phyloP scores from a whole-genome alignment of 2,113 vertebrate species.

The Synchiropus splendidus region DNA sequence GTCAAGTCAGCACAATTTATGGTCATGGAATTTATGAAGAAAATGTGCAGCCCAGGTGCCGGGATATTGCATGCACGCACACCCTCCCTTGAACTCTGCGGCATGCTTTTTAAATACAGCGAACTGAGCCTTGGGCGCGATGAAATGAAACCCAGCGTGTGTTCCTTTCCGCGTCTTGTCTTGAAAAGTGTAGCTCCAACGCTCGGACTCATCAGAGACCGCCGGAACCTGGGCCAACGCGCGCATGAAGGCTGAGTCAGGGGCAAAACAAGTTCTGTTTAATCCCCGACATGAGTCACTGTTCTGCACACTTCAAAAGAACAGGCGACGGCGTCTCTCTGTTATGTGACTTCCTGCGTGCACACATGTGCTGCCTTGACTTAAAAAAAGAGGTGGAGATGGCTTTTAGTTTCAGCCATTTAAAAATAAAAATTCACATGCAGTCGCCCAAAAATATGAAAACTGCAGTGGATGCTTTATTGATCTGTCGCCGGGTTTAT shows the following conservation, averaged over 20 bases:
- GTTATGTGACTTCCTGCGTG: too few relatives aligned
- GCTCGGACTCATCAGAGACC: slow-evolving; percentile 6
- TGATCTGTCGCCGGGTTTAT: too few relatives aligned
- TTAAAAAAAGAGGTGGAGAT: too few relatives aligned
- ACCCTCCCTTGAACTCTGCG: background rate
- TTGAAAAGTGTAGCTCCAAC: slow-evolving; percentile 8
- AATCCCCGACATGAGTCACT: slow-evolving; percentile 17
- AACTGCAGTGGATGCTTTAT: too few relatives aligned
- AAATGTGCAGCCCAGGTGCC: too few relatives aligned
- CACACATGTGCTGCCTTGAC: too few relatives aligned
- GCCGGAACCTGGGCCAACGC: slow-evolving; percentile 12
- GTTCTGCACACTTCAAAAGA: slow-evolving; percentile 9
- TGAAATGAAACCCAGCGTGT: slow-evolving; percentile 8
- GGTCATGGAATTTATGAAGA: too few relatives aligned
- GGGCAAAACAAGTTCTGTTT: slow-evolving; percentile 18
- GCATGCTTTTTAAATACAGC: slow-evolving; percentile 2
- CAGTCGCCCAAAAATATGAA: too few relatives aligned
- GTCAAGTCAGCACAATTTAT: too few relatives aligned
- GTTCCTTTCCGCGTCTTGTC: slow-evolving; percentile 13
- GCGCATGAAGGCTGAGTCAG: slow-evolving; percentile 17
- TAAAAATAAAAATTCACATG: too few relatives aligned
- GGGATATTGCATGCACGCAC: background rate
- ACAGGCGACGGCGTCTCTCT: too few relatives aligned
- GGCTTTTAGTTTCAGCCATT: too few relatives aligned
- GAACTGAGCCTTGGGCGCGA: slow-evolving; percentile 7